Percentiles rank a stretch among this genome's conserved stretches.
Conservation (phyloP, 2,888 invertebrate species). For the Allygus modestus region DNA sequence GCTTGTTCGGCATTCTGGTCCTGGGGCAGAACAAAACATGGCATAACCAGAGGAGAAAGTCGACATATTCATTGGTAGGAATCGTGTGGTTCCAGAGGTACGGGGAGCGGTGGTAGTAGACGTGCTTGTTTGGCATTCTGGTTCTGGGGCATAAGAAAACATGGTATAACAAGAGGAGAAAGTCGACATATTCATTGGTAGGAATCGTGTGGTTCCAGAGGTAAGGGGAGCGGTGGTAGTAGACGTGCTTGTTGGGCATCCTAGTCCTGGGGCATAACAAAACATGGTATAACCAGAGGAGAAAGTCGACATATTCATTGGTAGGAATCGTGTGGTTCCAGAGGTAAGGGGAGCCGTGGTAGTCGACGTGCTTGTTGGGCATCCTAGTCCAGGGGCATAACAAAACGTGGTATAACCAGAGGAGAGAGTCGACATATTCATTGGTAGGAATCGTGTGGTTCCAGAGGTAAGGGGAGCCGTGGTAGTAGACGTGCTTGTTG, state of each 20-base stretch:
- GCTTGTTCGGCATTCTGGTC: constrained; percentile 87
- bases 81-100: constrained; percentile 94
- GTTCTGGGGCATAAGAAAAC: constrained; percentile 78
- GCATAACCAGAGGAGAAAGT: too few species aligned
- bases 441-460: too few species aligned
- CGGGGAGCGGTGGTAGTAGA: constrained; percentile 95
- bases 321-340: too few species aligned
- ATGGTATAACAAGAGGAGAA: constrained; percentile 87
- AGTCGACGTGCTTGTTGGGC: constrained; percentile 90
- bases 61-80: constrained; percentile 78
- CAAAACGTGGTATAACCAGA: too few species aligned
- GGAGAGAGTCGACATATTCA: too few species aligned
- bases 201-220: constrained; percentile 95
- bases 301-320: too few species aligned
- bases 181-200: constrained; percentile 75
- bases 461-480: too few species aligned
- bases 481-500: too few species aligned
- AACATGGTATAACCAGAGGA: too few species aligned
- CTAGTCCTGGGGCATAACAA: constrained; percentile 83
- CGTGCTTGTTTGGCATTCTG: constrained; percentile 86
- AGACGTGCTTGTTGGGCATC: constrained; percentile 88
- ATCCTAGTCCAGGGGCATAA: constrained; percentile 84
- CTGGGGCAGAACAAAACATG: constrained; percentile 79
- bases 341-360: constrained; percentile 93
- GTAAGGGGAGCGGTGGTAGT: constrained; percentile 92